Percentiles rank a stretch among this genome's conserved stretches.
Conservation (phyloP, 1,140 invertebrate genomes). For the Pinna nobilis region DNA sequence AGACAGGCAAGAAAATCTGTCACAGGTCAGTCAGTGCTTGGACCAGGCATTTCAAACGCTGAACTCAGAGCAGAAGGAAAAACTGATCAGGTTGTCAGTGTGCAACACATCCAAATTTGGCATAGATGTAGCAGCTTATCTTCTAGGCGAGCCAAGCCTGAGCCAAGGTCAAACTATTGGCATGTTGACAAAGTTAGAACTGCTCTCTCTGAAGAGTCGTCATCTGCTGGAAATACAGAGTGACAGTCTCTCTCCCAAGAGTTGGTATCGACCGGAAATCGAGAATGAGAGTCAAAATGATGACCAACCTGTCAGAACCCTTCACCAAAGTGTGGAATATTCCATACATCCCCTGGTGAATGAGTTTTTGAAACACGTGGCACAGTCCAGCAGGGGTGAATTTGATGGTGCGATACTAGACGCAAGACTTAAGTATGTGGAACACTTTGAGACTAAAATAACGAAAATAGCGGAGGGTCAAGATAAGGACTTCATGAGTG, state of each 20-base stretch:
- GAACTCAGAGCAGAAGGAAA: not conserved
- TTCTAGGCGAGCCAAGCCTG: conserved; percentile 15
- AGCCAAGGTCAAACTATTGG: not conserved
- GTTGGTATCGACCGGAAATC: conserved; percentile 10
- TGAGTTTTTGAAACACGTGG: conserved; percentile 15
- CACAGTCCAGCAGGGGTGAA: not conserved
- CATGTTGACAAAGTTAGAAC: not conserved
- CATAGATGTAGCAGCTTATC: conserved; percentile 4
- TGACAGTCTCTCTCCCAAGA: not conserved
- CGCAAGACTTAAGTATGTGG: conserved; percentile 9
- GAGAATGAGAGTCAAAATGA: not conserved
- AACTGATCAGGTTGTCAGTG: conserved; percentile 6
- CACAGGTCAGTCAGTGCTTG: conserved; percentile 10
- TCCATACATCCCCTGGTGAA: conserved; percentile 26
- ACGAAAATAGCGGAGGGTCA: conserved; percentile 18
- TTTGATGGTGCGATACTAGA: not conserved
- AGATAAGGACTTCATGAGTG: conserved; percentile 21
- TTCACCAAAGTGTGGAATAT: not conserved
- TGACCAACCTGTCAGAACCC: not conserved
- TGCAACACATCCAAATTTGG: conserved; percentile 24
- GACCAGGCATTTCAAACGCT: conserved; percentile 23
- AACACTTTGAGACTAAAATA: conserved; percentile 17
- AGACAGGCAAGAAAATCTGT: not conserved
- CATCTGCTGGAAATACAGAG: conserved; percentile 23
- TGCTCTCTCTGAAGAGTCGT: conserved; percentile 18